phyloP scores from a whole-genome alignment of 2,113 vertebrate genomes.

The Podocnemis expansa region DNA sequence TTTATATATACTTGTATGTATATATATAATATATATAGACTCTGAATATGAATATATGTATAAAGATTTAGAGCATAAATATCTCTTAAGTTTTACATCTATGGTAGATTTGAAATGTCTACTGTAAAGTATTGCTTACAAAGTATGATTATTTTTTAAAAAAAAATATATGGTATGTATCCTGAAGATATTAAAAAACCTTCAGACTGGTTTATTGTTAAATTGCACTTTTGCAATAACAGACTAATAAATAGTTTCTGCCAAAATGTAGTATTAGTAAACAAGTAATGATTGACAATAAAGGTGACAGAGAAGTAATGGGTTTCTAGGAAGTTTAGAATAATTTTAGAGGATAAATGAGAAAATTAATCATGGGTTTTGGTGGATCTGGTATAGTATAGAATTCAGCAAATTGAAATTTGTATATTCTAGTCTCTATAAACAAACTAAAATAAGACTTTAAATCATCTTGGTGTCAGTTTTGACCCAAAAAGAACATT shows the following conservation, averaged over 20 bases:
- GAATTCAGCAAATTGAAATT: constrained; percentile 76
- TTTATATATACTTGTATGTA: constrained; percentile 84
- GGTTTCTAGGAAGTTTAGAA: constrained; percentile 62
- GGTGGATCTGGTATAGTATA: constrained; percentile 69
- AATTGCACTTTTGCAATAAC: constrained; percentile 84
- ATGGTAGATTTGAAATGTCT: constrained; percentile 87
- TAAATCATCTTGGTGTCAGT: constrained; percentile 51
- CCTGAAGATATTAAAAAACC: constrained; percentile 83
- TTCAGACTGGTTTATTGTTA: constrained; percentile 86
- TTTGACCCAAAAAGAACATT: constrained; percentile 40
- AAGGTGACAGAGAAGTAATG: constrained; percentile 59
- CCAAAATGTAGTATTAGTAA: constrained; percentile 79
- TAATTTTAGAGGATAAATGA: constrained; percentile 58
- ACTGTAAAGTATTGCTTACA: constrained; percentile 88
- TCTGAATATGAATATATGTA: constrained; percentile 84
- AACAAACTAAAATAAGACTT: constrained; percentile 36
- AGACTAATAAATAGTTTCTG: constrained; percentile 82
- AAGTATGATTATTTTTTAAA: constrained; percentile 86
- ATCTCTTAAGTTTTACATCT: constrained; percentile 88
- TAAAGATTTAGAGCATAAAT: constrained; percentile 84
- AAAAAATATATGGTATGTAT: constrained; percentile 87
- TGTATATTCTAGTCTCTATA: constrained; percentile 69
- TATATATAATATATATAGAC: constrained; percentile 88
- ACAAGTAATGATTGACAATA: constrained; percentile 70
- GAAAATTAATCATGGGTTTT: constrained; percentile 26